Evolutionary conservation across 1,140 invertebrate genomes (phyloP).

Genomic region (Papilio xuthus): DNA sequence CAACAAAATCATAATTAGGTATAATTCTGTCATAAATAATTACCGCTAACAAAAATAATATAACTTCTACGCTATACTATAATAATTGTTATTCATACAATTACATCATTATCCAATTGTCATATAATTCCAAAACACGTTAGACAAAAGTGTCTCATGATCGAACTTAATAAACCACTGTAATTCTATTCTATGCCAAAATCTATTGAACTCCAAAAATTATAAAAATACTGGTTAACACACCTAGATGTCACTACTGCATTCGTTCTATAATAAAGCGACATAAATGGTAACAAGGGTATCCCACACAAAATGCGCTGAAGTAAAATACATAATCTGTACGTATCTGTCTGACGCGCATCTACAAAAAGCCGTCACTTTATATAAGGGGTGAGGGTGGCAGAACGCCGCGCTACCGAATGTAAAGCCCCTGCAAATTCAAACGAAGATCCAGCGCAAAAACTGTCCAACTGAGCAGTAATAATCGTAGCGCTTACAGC

Average conservation of each 20-base stretch:
- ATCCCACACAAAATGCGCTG: background rate
- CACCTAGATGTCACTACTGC: background rate
- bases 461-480: conserved; percentile 6
- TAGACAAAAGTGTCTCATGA: background rate
- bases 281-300: background rate
- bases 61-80: too few relatives aligned
- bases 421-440: background rate
- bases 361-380: background rate
- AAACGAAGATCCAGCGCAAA: conserved; percentile 15
- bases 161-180: too few relatives aligned
- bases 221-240: background rate
- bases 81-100: too few relatives aligned
- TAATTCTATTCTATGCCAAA: background rate
- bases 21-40: too few relatives aligned
- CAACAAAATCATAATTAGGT: too few relatives aligned
- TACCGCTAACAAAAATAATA: too few relatives aligned
- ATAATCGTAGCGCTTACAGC: background rate
- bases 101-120: too few relatives aligned
- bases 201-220: background rate
- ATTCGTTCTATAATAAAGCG: background rate
- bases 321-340: conserved; percentile 5
- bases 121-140: too few relatives aligned
- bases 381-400: background rate
- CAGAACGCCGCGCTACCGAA: background rate
- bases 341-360: background rate